Evolutionary conservation across 1,140 invertebrate species (phyloP), one percentile per base, ranked within the genome.

Genomic region (Penaeus japonicus): DNA sequence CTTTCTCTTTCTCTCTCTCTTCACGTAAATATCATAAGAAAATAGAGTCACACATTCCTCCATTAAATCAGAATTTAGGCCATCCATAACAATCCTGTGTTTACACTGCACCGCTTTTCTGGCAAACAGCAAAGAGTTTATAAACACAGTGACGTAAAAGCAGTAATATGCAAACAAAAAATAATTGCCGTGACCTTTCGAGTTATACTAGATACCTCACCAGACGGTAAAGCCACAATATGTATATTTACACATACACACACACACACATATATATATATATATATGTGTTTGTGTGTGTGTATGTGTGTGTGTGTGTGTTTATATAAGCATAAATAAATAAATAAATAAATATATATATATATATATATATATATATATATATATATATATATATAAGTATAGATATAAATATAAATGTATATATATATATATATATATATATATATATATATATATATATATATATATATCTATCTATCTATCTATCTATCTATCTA

Each of bases 221-320:
- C 32, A 77, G 35, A 20, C 20, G 20, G 35, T 77, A 77, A 27
- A 77, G 20, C 24, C 35, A 77, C 20, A 77, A 77, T 77, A 77
- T 77, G 35, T 77, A 77, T 77, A 77, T 77, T 27, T 77, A 77
- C 35, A 77, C 35, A 77, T 77, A 77, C 35, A 77, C 35, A 77
- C 35, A 77, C 35, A 77, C 35, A 77, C 35, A 77, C 35, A 77
- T 75, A 77, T 77, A 77, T 77, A 77, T 77, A 77, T 77, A 77
- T 77, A 77, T 77, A 77, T 77, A 77, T 77, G 35, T 77, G 35
- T 77, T 27, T 77, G 35, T 77, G 35, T 77, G 35, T 75, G 35
- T 77, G 35, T 77, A 77, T 77, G 35, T 77, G 35, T 77, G 35
- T 77, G 35, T 77, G 35, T 77, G 35, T 77, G 35, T 77, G 35